Base-by-base conservation (phyloP, 2,888 invertebrate genomes). In the Eumerus sabulonum region DNA sequence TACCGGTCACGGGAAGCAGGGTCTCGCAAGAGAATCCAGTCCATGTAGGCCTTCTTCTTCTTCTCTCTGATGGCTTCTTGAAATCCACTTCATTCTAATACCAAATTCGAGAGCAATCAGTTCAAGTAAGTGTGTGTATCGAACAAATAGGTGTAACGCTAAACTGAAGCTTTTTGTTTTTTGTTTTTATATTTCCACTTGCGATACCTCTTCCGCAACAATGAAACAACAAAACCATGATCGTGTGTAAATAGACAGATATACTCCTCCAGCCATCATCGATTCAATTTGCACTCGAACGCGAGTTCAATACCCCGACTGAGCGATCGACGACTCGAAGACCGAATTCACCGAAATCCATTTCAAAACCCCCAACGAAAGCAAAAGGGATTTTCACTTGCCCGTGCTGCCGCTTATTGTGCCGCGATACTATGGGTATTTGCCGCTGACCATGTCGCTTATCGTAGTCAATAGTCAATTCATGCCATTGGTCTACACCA, bases 321-420 rank as follows among this genome's bases (percentile, higher is more conserved):
- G 27, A 27, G 2, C 7, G 27, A 27, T n/a, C 27, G 27, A 27
- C 7, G 27, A 74, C 74, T 44, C 9, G 11, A 59, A 27, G 44
- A 18, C 62, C 36, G 56, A 56, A 62, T 74, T 68, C 62, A 68
- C 35, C 19, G 50, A 63, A 73, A 73, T 35, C 36, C 4, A 38
- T 44, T 60, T 51, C 45, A 16, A 54, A 53, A 63, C 45, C 60
- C 13, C 60, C 18, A 53, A 71, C 38, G 71, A 66, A 71, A 70
- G 64, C 71, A 76, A 71, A 71, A 76, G 76, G 71, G 76, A 71
- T 64, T 71, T 76, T 76, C 60, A 71, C 59, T 27, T 7, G 27
- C 27, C 7, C 27, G 27, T 7, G 27, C 27, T 27, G 27, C 27
- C n/a, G n/a, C n/a, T n/a, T n/a, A n/a, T n/a, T n/a, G n/a, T n/a